Conservation (phyloP, 2,797 vertebrate species). For the Sciaenops ocellatus region DNA sequence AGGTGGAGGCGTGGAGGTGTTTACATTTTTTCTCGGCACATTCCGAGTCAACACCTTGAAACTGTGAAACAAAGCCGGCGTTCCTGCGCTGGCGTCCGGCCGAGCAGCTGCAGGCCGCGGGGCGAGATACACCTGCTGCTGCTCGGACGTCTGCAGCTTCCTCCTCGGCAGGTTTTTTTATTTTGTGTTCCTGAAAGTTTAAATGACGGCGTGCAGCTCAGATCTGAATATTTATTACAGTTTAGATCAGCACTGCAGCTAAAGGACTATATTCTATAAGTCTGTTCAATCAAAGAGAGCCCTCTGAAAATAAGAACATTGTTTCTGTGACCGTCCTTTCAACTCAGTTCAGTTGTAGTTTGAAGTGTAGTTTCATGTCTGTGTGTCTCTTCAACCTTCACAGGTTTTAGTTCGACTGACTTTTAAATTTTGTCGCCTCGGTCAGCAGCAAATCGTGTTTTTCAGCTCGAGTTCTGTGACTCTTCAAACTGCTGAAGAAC, state of each 20-base stretch:
- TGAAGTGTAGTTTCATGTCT: too few relatives aligned
- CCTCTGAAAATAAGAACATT: too few relatives aligned
- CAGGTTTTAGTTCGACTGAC: too few relatives aligned
- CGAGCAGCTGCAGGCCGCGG: background rate
- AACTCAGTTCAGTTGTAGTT: too few relatives aligned
- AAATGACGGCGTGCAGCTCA: background rate
- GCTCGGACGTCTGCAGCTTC: background rate
- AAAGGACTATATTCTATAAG: too few relatives aligned
- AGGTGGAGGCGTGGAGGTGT: conserved; percentile 24
- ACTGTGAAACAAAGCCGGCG: conserved; percentile 40
- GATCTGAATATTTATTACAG: background rate
- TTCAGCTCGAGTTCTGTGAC: too few relatives aligned
- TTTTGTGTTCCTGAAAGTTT: background rate
- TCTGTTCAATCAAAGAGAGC: too few relatives aligned
- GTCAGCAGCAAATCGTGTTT: too few relatives aligned
- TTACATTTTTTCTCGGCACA: conserved; percentile 47
- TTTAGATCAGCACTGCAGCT: background rate
- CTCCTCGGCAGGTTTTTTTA: background rate
- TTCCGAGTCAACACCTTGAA: conserved; percentile 67
- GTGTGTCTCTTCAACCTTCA: too few relatives aligned
- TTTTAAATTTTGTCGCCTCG: too few relatives aligned
- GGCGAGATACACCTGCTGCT: conserved; percentile 42
- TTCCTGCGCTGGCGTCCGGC: background rate
- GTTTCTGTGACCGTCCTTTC: too few relatives aligned
- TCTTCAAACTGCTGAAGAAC: too few relatives aligned